Evolutionary conservation across 2,888 invertebrate species (phyloP).

Genomic region (Ochropleura plecta): DNA sequence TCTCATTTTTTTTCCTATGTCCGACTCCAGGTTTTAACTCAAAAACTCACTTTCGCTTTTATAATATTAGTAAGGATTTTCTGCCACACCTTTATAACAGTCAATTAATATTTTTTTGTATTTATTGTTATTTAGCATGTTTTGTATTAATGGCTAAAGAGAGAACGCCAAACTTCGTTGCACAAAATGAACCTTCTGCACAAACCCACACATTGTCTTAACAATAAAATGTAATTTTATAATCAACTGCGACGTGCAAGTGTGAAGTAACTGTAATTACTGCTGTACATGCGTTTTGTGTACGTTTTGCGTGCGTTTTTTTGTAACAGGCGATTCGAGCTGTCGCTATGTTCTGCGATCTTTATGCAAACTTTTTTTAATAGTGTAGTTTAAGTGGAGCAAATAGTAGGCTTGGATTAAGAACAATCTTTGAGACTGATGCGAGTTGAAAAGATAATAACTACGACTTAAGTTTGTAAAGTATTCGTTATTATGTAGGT

Average conservation of each 20-base stretch:
- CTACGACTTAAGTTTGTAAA: constrained; percentile 43
- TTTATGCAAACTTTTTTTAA: constrained; percentile 38
- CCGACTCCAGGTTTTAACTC: no score
- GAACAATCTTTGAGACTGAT: constrained; percentile 18
- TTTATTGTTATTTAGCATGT: no score
- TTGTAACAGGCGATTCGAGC: constrained; percentile 22
- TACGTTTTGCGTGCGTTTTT: constrained; percentile 45
- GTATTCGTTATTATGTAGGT: constrained; percentile 17
- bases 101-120: no score
- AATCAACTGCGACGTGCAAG: constrained; percentile 61
- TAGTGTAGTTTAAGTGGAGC: constrained; percentile 42
- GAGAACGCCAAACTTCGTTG: background rate
- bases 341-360: constrained; percentile 51
- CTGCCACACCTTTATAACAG: no score
- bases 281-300: constrained; percentile 55
- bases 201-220: constrained; percentile 15
- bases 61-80: no score
- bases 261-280: constrained; percentile 62
- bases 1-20: no score
- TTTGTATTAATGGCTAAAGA: no score
- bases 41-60: no score
- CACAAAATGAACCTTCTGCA: constrained; percentile 28
- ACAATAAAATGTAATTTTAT: constrained; percentile 66
- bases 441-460: constrained; percentile 15
- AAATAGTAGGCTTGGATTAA: constrained; percentile 22